phyloP scores from a whole-genome alignment of 2,888 invertebrate genomes.

The Agonum fuliginosum region DNA sequence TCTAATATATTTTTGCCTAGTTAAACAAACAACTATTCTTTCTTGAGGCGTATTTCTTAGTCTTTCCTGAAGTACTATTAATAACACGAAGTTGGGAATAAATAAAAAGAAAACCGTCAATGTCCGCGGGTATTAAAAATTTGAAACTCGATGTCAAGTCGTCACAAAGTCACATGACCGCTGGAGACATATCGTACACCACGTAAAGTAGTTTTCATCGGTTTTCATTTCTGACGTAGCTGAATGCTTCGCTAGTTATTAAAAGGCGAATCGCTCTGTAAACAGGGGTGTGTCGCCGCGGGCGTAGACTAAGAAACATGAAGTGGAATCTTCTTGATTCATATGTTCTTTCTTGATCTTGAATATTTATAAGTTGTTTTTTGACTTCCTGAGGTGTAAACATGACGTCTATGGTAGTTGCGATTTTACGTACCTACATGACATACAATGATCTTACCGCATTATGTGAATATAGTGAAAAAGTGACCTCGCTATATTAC shows the following conservation, averaged over 20 bases:
- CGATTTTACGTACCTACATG: too few species aligned
- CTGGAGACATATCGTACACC: slow-evolving; percentile 39
- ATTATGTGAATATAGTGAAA: too few species aligned
- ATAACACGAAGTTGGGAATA: slow-evolving; percentile 42
- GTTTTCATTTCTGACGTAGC: slow-evolving; percentile 23
- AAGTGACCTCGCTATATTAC: too few species aligned
- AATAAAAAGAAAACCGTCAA: slow-evolving; percentile 40
- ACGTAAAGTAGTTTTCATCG: slow-evolving; percentile 39
- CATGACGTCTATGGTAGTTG: too few species aligned
- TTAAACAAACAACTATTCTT: not conserved
- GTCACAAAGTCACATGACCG: not conserved
- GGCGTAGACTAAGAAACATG: too few species aligned
- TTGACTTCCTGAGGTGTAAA: too few species aligned
- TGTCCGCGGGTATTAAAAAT: not conserved
- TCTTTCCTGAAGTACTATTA: slow-evolving; percentile 34
- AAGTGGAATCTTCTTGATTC: too few species aligned
- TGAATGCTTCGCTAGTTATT: slow-evolving; percentile 16
- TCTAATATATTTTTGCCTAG: too few species aligned
- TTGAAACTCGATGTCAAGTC: not conserved
- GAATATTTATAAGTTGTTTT: too few species aligned
- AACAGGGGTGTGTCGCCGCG: not conserved
- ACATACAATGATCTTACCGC: too few species aligned
- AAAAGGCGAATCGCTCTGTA: not conserved
- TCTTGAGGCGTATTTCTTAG: not conserved
- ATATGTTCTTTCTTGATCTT: too few species aligned